Evolutionary conservation across 2,888 invertebrate genomes (phyloP), one percentile per base, ranked within the genome.

Genomic region (Acrobasis repandana): DNA sequence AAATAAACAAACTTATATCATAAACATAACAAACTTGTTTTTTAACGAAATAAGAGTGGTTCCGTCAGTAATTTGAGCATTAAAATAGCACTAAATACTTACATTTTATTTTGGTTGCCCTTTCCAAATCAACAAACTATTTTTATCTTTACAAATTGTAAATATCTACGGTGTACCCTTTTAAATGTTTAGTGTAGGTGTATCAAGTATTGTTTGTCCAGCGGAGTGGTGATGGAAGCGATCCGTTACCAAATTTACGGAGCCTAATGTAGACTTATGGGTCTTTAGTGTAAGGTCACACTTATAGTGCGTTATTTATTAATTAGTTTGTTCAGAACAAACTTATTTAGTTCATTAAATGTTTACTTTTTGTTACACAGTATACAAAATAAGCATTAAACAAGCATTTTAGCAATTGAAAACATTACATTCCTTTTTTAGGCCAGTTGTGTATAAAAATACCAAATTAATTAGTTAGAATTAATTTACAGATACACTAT

Each of bases 181-280:
- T 50, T 50, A 20, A 50, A 50, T 52, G 43, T 47, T 28, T 2
- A 47, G 50, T 50, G 28, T 16, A 56, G 33, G 33, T 46, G 36
- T 50, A 48, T 49, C n/a, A 1, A n/a, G 15, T n/a, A 58, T 34
- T 59, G 51, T 59, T 59, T 59, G 59, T 33, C 15, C 15, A 43
- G 28, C 51, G 38, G 28, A 59, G 59, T 59, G 59, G 50, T 18
- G 18, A 9, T 50, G 58, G 51, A 51, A 59, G 59, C 28, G 36
- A 50, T 59, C 51, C 51, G 14, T 59, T 51, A 59, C 56, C 58
- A 58, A 50, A 50, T 49, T 58, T 58, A 58, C 58, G 18, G 38
- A 38, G 33, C 38, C 47, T 58, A 58, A 58, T 58, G 49, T 48
- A 48, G 48, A 57, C 47, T 8, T 56, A 56, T 56, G 18, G 38